Evolutionary conservation across 1,140 invertebrate genomes (phyloP).

Genomic region (Hypsibius dujardini): DNA sequence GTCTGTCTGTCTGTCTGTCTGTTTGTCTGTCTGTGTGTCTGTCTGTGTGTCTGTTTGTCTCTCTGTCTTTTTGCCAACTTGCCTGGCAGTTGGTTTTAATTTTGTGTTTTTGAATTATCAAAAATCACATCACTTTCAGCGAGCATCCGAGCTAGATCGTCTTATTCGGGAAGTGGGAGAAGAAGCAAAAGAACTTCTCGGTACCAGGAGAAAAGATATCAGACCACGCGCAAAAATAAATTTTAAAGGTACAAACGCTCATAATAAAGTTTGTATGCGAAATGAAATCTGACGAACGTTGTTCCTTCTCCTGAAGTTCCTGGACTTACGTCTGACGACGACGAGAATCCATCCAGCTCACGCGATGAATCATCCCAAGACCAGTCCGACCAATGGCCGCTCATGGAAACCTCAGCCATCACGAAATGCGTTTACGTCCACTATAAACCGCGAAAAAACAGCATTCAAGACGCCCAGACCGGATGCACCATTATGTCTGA

Average conservation of each 20-base stretch:
- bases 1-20: too few species aligned
- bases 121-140: too few species aligned
- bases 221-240: background rate
- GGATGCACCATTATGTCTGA: background rate
- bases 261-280: background rate
- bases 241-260: background rate
- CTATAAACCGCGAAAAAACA: conserved; percentile 9
- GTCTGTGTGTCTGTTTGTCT: too few species aligned
- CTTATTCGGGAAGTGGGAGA: too few species aligned
- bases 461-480: background rate
- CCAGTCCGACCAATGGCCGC: conserved; percentile 11
- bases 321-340: conserved; percentile 1
- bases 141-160: too few species aligned
- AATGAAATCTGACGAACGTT: background rate
- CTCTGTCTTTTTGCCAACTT: too few species aligned
- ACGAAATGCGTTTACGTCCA: conserved; percentile 11
- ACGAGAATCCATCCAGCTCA: background rate
- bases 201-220: too few species aligned
- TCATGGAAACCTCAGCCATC: background rate
- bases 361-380: background rate
- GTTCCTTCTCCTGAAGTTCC: background rate
- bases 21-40: too few species aligned
- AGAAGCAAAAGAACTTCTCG: too few species aligned
- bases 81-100: too few species aligned
- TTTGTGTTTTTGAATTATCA: too few species aligned